Percentiles rank a stretch among this genome's conserved stretches.
These are phyloP conservation scores for Antheraea pernyi DNA, from an alignment of 1,140 invertebrate genomes.

Conservation along the genomic window DNA sequence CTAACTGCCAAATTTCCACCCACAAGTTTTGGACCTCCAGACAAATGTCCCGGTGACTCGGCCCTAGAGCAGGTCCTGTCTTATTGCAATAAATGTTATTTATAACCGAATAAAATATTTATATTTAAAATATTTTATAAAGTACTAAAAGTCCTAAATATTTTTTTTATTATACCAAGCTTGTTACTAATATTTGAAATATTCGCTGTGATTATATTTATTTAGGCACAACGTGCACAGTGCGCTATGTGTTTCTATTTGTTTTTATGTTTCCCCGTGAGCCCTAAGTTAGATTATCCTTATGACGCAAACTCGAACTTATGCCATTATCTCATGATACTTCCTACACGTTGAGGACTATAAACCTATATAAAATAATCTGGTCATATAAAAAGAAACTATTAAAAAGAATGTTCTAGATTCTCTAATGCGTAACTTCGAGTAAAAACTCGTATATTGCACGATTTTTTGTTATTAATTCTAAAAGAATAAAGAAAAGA, in stretches of 20 bases:
- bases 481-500: slow-evolving; percentile 25
- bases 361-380: too few relatives aligned
- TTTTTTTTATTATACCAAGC: slow-evolving; percentile 42
- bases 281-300: not conserved
- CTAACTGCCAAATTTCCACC: too few relatives aligned
- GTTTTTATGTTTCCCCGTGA: not conserved
- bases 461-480: slow-evolving; percentile 6
- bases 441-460: slow-evolving; percentile 1
- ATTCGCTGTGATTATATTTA: not conserved
- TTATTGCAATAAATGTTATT: not conserved
- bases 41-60: too few relatives aligned
- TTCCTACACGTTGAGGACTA: not conserved
- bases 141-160: not conserved
- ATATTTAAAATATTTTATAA: not conserved
- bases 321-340: not conserved
- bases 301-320: not conserved
- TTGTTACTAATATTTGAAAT: slow-evolving; percentile 34
- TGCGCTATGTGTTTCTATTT: not conserved
- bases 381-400: too few relatives aligned
- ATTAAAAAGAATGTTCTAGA: not conserved
- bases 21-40: too few relatives aligned
- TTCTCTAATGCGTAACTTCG: not conserved
- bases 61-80: too few relatives aligned
- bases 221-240: not conserved
- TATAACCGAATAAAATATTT: not conserved